A percentile compares a stretch with the other conserved stretches of the same genome.
These are phyloP conservation scores for Palythoa caribaeorum DNA, from an alignment of 92 coral and sea anemone species.

Conservation along the genomic window DNA sequence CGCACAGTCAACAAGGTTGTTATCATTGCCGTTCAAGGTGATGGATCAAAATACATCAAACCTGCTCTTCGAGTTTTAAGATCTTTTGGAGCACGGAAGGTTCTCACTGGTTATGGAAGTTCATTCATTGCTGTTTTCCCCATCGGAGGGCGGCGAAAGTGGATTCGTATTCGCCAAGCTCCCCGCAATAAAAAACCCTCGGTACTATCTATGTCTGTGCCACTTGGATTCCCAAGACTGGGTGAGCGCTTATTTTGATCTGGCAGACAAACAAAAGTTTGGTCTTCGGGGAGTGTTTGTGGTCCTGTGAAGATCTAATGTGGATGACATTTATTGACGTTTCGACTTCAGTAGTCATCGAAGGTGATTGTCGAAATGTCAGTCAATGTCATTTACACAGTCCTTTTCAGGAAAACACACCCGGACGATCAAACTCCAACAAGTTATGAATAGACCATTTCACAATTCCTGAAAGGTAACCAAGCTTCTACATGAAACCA, in stretches of 20 bases:
- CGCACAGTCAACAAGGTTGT: slow-evolving; percentile 19
- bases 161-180: slow-evolving; percentile 25
- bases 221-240: slow-evolving; percentile 9
- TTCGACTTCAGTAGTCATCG: too few relatives aligned
- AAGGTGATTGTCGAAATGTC: too few relatives aligned
- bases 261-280: not conserved
- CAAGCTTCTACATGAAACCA: too few relatives aligned
- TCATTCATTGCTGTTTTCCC: slow-evolving; percentile 5
- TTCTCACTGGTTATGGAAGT: not conserved
- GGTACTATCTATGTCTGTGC: not conserved
- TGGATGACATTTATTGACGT: too few relatives aligned
- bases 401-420: too few relatives aligned
- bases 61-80: slow-evolving; percentile 18
- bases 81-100: slow-evolving; percentile 24
- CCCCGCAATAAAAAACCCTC: slow-evolving; percentile 12
- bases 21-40: slow-evolving; percentile 32
- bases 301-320: too few relatives aligned
- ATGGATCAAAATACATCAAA: slow-evolving; percentile 19
- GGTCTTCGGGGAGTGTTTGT: not conserved
- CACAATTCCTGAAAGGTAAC: too few relatives aligned
- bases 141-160: slow-evolving; percentile 38
- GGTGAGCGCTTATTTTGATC: not conserved
- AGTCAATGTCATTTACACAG: too few relatives aligned
- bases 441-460: too few relatives aligned
- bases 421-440: too few relatives aligned